Evolutionary conservation across 2,113 vertebrate genomes (phyloP).

Genomic region (Eonycteris spelaea): DNA sequence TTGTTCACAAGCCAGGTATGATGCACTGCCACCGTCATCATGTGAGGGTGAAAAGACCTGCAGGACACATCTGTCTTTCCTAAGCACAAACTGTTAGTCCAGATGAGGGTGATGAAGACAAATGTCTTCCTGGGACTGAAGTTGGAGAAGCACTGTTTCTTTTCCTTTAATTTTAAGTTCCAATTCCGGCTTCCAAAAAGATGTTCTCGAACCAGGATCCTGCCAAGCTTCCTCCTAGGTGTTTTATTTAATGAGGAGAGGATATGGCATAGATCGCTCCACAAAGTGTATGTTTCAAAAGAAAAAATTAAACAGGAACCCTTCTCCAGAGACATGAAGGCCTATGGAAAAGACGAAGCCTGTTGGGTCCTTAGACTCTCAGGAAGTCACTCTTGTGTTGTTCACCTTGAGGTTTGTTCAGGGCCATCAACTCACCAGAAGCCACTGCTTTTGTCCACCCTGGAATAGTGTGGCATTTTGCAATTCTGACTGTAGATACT

Average conservation of each 20-base stretch:
- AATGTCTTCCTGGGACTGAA: neutral
- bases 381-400: neutral
- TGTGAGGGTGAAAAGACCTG: conserved; percentile 27
- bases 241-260: conserved; percentile 39
- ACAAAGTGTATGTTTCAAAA: neutral
- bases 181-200: neutral
- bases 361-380: neutral
- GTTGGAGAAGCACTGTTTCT: neutral
- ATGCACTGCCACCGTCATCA: neutral
- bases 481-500: neutral
- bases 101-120: conserved; percentile 50
- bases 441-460: neutral
- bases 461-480: neutral
- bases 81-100: conserved; percentile 48
- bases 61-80: conserved; percentile 67
- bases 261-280: neutral
- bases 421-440: neutral
- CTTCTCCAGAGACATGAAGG: neutral
- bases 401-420: neutral
- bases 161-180: conserved; percentile 41
- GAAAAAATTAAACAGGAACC: neutral
- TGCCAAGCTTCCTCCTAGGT: neutral
- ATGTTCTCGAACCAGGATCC: neutral
- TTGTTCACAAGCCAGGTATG: conserved; percentile 59
- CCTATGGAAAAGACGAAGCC: neutral